Base-by-base conservation (phyloP, 2,113 vertebrate genomes). In the Illadopsis cleaveri region DNA sequence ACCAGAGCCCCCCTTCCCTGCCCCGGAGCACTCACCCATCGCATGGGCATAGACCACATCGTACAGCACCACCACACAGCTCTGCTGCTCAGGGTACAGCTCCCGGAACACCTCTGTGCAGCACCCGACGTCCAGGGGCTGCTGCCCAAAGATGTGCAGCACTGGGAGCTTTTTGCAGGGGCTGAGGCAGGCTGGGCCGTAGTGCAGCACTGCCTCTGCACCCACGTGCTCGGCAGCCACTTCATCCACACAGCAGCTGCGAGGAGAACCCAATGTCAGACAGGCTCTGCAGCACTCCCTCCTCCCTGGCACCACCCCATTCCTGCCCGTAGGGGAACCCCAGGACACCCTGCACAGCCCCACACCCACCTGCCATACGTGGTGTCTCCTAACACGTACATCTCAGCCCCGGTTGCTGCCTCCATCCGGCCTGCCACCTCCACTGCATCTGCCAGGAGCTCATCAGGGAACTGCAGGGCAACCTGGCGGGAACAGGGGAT, bases 161-260 rank as follows among this genome's bases (percentile, higher is more conserved):
- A 99, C 88, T 0, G 99, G 99, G 16, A 99, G 97, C 31, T 98
- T 96, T 11, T 91, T 69, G 44, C 98, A 98, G 10, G 98, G 98
- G 84, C 99, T 99, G 92, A 99, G 98, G 93, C 99, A 99, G 27
- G 99, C 96, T 3, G 97, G 89, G 60, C 97, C 97, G 0, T 99
- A 99, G 96, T 99, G 99, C 68, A 99, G 97, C 17, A 99, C 97
- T 17, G 98, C 98, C 85, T 99, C 97, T 0, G 99, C 99, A 8
- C 95, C 97, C 2, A 96, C 98, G 7, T 99, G 99, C 58, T 99
- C 99, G 0, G 99, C 99, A 2, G 99, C 99, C 21, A 99, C 98
- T 51, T 99, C 99, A 15, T 99, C 99, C 94, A 99, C 99, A 38
- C 99, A 99, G 98, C 99, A 99, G 87, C 99, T 99, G 98, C 16